Evolutionary conservation across 2,797 vertebrate genomes (phyloP).

Genomic region (Phalloptychus januarius): DNA sequence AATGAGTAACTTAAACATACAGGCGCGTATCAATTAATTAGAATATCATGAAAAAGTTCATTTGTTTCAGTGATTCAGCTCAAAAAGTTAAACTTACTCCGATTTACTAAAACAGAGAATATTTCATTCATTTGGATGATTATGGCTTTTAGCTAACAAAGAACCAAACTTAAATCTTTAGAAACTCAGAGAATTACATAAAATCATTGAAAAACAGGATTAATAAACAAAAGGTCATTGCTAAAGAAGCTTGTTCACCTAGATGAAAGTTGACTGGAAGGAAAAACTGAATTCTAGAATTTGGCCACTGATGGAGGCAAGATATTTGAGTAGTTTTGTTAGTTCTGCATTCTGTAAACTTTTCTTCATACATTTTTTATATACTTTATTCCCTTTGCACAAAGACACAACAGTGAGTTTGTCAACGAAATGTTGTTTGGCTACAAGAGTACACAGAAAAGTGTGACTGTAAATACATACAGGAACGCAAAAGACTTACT

Average conservation of each 20-base stretch:
- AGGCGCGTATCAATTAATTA: background rate
- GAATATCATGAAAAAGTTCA: background rate
- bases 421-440: too few relatives aligned
- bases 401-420: background rate
- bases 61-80: background rate
- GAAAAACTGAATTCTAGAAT: background rate
- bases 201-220: background rate
- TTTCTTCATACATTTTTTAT: background rate
- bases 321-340: background rate
- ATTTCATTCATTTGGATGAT: background rate
- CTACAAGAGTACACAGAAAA: too few relatives aligned
- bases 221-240: background rate
- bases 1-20: constrained; percentile 53
- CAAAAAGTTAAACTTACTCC: background rate
- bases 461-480: too few relatives aligned
- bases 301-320: background rate
- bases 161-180: background rate
- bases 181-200: background rate
- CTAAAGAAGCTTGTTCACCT: background rate
- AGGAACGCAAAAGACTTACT: too few relatives aligned
- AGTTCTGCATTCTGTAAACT: background rate
- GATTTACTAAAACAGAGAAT: background rate
- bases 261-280: background rate
- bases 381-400: background rate
- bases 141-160: background rate